These are phyloP conservation scores for Gymnothorax javanicus DNA, from an alignment of 2,797 vertebrate species.

Conservation along the genomic window DNA sequence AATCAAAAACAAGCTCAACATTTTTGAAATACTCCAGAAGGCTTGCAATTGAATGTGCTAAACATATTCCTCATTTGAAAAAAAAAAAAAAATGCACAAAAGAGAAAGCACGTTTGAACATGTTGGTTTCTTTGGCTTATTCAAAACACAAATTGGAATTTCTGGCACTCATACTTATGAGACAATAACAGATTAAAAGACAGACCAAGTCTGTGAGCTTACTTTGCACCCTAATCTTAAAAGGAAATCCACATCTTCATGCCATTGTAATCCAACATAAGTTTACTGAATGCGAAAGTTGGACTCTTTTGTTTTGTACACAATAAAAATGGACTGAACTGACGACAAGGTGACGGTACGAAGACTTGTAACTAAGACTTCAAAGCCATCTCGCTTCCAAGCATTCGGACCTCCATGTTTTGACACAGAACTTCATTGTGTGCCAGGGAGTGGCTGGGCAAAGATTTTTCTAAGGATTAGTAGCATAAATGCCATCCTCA, in stretches of 20 bases:
- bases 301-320: background rate
- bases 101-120: background rate
- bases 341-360: background rate
- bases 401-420: background rate
- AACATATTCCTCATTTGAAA: background rate
- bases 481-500: constrained; percentile 49
- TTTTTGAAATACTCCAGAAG: background rate
- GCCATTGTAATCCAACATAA: background rate
- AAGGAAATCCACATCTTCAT: background rate
- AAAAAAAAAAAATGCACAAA: background rate
- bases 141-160: background rate
- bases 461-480: constrained; percentile 43
- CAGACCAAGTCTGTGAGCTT: background rate
- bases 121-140: background rate
- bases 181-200: background rate
- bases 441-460: constrained; percentile 49
- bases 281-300: background rate
- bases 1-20: background rate
- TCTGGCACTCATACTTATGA: background rate
- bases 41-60: background rate
- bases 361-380: background rate
- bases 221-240: background rate
- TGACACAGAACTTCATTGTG: background rate
- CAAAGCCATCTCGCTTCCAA: background rate
- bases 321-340: background rate